Evolutionary conservation across 1,140 invertebrate genomes (phyloP).

Genomic region (Octopus bimaculoides): DNA sequence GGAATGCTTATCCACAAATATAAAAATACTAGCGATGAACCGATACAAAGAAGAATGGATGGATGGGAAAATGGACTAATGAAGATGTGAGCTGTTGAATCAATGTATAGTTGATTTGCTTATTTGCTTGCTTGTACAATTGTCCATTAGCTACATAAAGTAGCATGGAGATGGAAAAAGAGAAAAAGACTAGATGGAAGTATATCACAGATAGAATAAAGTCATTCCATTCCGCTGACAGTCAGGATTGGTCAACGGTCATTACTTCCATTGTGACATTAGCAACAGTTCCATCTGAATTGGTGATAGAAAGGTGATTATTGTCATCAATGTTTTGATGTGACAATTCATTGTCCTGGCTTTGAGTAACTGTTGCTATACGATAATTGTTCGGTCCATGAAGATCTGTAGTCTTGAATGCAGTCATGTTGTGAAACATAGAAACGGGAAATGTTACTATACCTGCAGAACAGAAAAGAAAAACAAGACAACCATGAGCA

Average conservation of each 20-base stretch:
- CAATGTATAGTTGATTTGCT: too few species aligned
- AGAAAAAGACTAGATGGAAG: neutral
- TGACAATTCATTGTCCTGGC: conserved; percentile 21
- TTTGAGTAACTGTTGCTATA: conserved; percentile 56
- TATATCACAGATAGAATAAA: conserved; percentile 2
- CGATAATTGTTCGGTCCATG: neutral
- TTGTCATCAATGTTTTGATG: neutral
- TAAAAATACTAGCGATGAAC: too few species aligned
- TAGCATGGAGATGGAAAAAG: neutral
- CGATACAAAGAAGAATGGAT: too few species aligned
- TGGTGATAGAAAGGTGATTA: neutral
- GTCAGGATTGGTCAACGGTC: conserved; percentile 3
- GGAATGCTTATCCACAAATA: too few species aligned
- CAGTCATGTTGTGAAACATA: conserved; percentile 95
- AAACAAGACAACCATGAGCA: neutral
- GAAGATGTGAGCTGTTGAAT: too few species aligned
- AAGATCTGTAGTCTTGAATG: conserved; percentile 51
- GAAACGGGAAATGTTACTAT: conserved; percentile 94
- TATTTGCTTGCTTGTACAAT: too few species aligned
- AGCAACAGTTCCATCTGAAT: neutral
- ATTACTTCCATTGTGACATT: neutral
- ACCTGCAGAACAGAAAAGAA: conserved; percentile 62
- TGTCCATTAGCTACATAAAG: too few species aligned
- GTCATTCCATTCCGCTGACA: neutral
- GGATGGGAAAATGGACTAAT: too few species aligned